Percentiles rank a stretch among this genome's conserved stretches.
These are phyloP conservation scores for Myrmecophaga tridactyla DNA, from an alignment of 2,113 vertebrate species.

Conservation along the genomic window DNA sequence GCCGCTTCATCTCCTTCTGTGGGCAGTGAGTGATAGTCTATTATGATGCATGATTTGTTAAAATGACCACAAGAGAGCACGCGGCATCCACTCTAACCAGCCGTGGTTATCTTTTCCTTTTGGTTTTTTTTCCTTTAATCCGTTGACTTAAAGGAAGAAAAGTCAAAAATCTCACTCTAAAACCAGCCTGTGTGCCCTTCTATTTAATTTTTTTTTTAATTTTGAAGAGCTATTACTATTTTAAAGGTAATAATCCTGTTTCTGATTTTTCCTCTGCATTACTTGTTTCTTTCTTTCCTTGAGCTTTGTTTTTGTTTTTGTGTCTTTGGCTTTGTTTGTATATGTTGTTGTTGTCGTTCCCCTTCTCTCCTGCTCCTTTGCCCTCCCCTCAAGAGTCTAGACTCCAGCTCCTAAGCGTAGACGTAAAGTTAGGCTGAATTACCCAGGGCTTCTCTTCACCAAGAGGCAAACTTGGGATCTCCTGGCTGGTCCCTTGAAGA, in stretches of 20 bases:
- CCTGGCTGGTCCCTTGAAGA: background rate
- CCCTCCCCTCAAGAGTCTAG: background rate
- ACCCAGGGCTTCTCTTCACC: background rate
- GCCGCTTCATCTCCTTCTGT: slow-evolving; percentile 92
- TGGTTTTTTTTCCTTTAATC: slow-evolving; percentile 54
- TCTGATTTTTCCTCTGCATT: slow-evolving; percentile 48
- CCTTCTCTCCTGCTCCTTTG: background rate
- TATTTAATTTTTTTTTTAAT: slow-evolving; percentile 16
- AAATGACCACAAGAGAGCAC: slow-evolving; percentile 82
- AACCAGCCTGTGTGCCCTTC: slow-evolving; percentile 31
- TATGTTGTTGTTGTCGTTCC: background rate
- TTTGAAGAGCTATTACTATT: slow-evolving; percentile 59
- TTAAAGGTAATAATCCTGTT: background rate
- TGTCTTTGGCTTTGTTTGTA: background rate
- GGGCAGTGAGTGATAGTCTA: slow-evolving; percentile 98
- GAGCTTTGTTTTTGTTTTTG: background rate
- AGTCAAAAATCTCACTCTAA: slow-evolving; percentile 46
- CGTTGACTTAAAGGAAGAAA: slow-evolving; percentile 71
- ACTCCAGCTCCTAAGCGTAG: background rate
- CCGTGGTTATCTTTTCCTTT: slow-evolving; percentile 76
- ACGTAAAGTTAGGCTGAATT: background rate
- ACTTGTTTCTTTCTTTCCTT: slow-evolving; percentile 58
- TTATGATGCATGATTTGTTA: slow-evolving; percentile 89
- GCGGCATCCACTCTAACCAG: slow-evolving; percentile 79
- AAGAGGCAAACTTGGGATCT: background rate